Conservation (phyloP, 2,797 vertebrate species). For the Lacerta viridis region DNA sequence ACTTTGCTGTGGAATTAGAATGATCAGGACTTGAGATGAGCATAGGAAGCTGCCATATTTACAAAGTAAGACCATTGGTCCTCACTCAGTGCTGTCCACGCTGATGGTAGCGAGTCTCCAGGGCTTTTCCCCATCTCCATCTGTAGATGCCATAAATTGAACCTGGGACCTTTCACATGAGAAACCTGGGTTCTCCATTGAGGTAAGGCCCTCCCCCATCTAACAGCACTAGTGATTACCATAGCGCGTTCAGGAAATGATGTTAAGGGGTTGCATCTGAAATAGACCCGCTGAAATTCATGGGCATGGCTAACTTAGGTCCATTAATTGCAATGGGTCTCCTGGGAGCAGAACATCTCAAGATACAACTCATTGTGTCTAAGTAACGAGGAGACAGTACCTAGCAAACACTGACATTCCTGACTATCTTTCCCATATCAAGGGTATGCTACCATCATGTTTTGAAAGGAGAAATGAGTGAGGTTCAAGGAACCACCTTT, state of each 20-base stretch:
- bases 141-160: background rate
- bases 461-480: background rate
- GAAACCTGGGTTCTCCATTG: background rate
- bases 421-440: background rate
- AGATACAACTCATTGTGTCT: background rate
- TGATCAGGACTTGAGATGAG: background rate
- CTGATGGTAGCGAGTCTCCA: background rate
- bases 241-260: background rate
- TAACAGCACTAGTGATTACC: background rate
- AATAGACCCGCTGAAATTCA: too few relatives aligned
- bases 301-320: too few relatives aligned
- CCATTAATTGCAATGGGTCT: too few relatives aligned
- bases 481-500: background rate
- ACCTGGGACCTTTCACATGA: background rate
- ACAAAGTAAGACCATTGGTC: background rate
- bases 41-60: background rate
- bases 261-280: too few relatives aligned
- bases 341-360: too few relatives aligned
- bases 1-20: background rate
- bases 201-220: background rate
- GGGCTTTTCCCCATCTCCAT: background rate
- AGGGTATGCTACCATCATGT: background rate
- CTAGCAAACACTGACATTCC: background rate
- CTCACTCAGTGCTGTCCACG: background rate
- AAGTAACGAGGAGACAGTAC: background rate